phyloP scores from a whole-genome alignment of 2,113 vertebrate species.

The Trematocara stigmaticum region DNA sequence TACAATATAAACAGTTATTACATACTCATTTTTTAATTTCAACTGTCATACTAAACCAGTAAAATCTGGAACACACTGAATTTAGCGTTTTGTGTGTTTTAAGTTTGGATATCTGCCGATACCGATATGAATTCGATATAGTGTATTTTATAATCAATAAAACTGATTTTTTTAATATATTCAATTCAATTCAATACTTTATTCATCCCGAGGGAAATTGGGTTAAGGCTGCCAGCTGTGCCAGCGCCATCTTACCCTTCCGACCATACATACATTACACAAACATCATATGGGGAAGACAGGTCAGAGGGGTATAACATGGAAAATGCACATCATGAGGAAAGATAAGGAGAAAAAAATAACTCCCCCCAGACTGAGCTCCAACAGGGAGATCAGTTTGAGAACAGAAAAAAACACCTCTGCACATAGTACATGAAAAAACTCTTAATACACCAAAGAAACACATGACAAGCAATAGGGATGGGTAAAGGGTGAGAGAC shows the following conservation, averaged over 20 bases:
- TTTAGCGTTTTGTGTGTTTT: not conserved
- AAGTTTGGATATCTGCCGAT: not conserved
- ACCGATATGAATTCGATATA: not conserved
- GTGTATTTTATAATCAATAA: not conserved
- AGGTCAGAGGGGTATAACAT: no score
- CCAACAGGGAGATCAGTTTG: no score
- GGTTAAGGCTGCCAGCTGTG: not conserved
- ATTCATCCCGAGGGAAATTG: accelerated
- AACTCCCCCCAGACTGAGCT: no score
- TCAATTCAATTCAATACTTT: not conserved
- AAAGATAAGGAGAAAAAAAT: no score
- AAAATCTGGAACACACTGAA: not conserved
- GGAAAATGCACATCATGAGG: no score
- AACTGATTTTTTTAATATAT: accelerated
- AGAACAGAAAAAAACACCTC: no score
- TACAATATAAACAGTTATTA: not conserved
- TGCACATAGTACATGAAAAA: not conserved
- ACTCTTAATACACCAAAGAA: not conserved
- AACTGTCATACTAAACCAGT: not conserved
- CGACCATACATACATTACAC: not conserved
- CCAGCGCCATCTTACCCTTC: not conserved
- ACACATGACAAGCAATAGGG: not conserved
- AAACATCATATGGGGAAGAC: not conserved
- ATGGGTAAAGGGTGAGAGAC: not conserved
- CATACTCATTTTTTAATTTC: not conserved